Conservation (phyloP, 2,888 invertebrate species). For the Lycaena phlaeas region DNA sequence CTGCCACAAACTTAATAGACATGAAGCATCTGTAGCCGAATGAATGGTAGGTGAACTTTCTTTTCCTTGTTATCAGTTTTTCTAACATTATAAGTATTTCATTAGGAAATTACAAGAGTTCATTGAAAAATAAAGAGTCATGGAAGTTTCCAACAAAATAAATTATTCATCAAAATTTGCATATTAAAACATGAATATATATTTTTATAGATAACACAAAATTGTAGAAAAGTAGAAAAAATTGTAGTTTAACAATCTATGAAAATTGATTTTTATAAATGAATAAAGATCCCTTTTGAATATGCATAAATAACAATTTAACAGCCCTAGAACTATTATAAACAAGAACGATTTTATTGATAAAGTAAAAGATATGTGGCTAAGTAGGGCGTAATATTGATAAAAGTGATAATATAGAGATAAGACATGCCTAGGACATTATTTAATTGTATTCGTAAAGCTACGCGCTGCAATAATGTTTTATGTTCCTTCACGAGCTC, state of each 20-base stretch:
- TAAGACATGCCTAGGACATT: neutral
- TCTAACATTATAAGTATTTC: too few relatives aligned
- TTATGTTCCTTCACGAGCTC: too few relatives aligned
- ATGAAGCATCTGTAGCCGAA: conserved; percentile 42
- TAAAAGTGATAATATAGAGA: neutral
- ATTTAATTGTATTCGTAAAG: neutral
- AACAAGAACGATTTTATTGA: neutral
- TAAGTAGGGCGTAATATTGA: conserved; percentile 1
- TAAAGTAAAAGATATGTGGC: neutral
- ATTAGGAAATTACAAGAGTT: neutral
- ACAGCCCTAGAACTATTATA: too few relatives aligned
- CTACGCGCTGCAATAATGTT: neutral
- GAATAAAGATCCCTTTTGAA: too few relatives aligned
- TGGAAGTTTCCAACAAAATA: neutral
- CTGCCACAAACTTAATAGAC: conserved; percentile 35
- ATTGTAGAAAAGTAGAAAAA: too few relatives aligned
- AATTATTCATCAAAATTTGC: neutral
- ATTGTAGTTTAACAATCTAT: too few relatives aligned
- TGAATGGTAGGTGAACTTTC: conserved; percentile 48
- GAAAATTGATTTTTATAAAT: too few relatives aligned
- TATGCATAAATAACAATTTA: too few relatives aligned
- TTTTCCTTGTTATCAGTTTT: neutral
- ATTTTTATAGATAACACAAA: too few relatives aligned
- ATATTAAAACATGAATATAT: neutral
- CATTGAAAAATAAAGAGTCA: neutral